phyloP scores from a whole-genome alignment of 1,140 invertebrate species.

The Drosophila asahinai region DNA sequence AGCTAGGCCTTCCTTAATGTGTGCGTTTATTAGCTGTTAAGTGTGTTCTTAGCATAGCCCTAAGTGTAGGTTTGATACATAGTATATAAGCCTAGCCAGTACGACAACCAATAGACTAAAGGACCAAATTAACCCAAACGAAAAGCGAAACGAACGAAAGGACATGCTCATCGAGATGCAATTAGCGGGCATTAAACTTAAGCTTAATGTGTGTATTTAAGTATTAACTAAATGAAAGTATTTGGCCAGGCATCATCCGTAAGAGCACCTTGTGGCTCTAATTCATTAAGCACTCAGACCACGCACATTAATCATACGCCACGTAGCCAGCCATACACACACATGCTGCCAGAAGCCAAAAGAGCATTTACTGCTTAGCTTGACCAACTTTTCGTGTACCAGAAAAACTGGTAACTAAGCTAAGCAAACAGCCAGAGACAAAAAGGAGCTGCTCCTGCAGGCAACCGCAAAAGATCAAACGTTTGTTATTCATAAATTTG shows the following conservation, averaged over 20 bases:
- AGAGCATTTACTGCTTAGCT: constrained; percentile 71
- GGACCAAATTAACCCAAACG: constrained; percentile 69
- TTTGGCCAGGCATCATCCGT: constrained; percentile 40
- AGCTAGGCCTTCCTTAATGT: constrained; percentile 50
- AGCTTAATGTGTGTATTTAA: constrained; percentile 82
- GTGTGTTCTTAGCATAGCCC: constrained; percentile 58
- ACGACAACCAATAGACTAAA: constrained; percentile 80
- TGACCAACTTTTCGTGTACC: constrained; percentile 74
- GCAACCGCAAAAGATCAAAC: constrained; percentile 57
- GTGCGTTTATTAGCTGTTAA: constrained; percentile 83
- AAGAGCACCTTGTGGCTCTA: constrained; percentile 28
- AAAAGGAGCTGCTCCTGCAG: constrained; percentile 21
- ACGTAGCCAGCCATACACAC: constrained; percentile 29
- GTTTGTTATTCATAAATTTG: constrained; percentile 76
- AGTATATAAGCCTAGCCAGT: constrained; percentile 48
- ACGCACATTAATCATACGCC: constrained; percentile 74
- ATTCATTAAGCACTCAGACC: constrained; percentile 65
- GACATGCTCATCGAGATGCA: constrained; percentile 77
- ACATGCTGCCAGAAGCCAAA: constrained; percentile 51
- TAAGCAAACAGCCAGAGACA: constrained; percentile 58
- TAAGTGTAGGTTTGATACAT: constrained; percentile 53
- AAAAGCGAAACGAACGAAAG: constrained; percentile 46
- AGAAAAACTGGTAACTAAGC: constrained; percentile 82
- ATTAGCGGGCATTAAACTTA: constrained; percentile 63
- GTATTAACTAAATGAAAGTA: constrained; percentile 74